phyloP scores from a whole-genome alignment of 30 jellyfish, hydroid and myxozoan species.

The Aurelia coerulea region DNA sequence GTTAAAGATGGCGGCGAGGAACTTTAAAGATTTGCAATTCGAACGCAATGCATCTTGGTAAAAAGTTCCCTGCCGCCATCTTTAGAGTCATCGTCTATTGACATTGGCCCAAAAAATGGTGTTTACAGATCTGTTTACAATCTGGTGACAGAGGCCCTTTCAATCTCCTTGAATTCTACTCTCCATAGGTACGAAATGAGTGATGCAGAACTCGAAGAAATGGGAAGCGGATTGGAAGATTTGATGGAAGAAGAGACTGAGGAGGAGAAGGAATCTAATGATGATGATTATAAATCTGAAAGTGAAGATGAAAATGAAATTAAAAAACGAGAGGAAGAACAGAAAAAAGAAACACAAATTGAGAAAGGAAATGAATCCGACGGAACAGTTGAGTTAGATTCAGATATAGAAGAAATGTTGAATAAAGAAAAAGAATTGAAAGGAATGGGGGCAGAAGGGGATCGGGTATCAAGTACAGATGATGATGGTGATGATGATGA shows the following conservation, averaged over 20 bases:
- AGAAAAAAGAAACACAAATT: background rate
- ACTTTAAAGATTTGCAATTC: too few relatives aligned
- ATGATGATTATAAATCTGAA: slow-evolving; percentile 2
- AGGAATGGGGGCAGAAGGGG: background rate
- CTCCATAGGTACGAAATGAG: slow-evolving; percentile 59
- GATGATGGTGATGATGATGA: slow-evolving; percentile 36
- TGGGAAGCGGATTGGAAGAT: slow-evolving; percentile 58
- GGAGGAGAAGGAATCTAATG: slow-evolving; percentile 12
- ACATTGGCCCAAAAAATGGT: too few relatives aligned
- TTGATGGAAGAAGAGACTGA: slow-evolving; percentile 12
- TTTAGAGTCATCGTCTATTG: too few relatives aligned
- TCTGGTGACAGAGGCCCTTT: too few relatives aligned
- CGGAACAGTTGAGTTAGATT: slow-evolving; percentile 15
- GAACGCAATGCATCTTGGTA: too few relatives aligned
- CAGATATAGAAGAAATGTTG: slow-evolving; percentile 42
- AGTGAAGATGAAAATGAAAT: slow-evolving; percentile 37
- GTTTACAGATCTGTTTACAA: too few relatives aligned
- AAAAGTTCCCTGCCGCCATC: too few relatives aligned
- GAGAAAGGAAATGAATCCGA: slow-evolving; percentile 17
- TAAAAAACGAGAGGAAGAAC: background rate
- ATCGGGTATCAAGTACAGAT: background rate
- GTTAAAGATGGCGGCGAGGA: too few relatives aligned
- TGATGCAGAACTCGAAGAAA: slow-evolving; percentile 39
- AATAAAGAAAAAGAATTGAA: background rate
- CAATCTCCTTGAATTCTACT: too few relatives aligned